Base-by-base conservation (phyloP, 2,888 invertebrate genomes). In the Hecatera dysodea region DNA sequence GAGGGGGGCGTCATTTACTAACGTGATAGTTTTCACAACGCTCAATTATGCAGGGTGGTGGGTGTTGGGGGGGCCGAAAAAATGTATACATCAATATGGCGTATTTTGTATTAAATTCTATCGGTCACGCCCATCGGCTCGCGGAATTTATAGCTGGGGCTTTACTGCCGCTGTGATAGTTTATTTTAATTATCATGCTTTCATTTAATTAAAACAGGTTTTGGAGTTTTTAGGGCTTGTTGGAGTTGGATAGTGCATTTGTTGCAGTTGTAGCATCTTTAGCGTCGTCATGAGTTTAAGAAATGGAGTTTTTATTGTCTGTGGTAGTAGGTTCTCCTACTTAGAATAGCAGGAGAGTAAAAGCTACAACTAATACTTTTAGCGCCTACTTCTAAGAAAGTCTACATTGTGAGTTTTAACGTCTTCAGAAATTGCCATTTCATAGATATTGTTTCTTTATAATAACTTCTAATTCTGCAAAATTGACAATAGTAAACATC, bases 21-120 rank as follows among this genome's bases (percentile, higher is more conserved):
- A 88, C 94, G 94, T 92, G 94, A 96, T 96, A 95, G 95, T 96
- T 96, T 96, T 95, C 95, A 95, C 95, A 94, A 91, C 93, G 93
- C 90, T 94, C 95, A 95, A 95, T 95, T 95, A 96, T 92, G 93
- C 91, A 89, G 93, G 91, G 88, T 82, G 92, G 91, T 88, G 88
- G 85, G 74, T 84, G 78, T 66, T 86, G 90, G 92, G 92, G 85
- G 86, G 86, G 46, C 42, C 53, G 64, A 93, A 95, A 95, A 95
- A 95, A 93, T 90, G 84, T 89, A 90, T 90, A 91, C 92, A 94
- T 93, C 95, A 94, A 94, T 93, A 95, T 93, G 93, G 93, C 90
- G 93, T 91, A 90, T 91, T 91, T 92, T 90, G 94, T 94, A 95
- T 95, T 95, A 95, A 94, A 95, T 93, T 93, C 93, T 93, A 93